Percentiles rank a stretch among this genome's conserved stretches.
Evolutionary conservation across 2,888 invertebrate species (phyloP).

Genomic region (Acanthopleura granulata): DNA sequence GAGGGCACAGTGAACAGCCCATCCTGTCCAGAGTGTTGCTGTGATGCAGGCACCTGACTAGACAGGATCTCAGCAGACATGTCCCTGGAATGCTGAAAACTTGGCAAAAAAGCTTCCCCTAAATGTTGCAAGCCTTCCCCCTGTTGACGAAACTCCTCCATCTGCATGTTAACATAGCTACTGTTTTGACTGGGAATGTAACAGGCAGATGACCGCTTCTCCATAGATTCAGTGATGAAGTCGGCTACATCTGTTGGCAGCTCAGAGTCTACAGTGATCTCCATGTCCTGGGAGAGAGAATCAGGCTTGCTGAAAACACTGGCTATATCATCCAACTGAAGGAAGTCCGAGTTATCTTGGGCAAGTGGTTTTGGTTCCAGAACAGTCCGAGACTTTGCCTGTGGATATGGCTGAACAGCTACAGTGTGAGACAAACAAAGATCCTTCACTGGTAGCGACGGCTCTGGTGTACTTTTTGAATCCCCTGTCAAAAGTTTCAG

Average conservation of each 20-base stretch:
- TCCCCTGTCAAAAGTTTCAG: conserved; percentile 2
- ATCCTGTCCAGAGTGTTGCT: not conserved
- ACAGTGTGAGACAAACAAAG: not conserved
- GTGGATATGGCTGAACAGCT: not conserved
- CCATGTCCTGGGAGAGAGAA: conserved; percentile 8
- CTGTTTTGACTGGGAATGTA: not conserved
- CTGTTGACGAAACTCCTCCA: not conserved
- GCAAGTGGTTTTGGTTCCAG: not conserved
- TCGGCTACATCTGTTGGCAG: conserved; percentile 57
- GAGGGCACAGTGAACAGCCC: conserved; percentile 29
- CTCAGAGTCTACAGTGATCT: conserved; percentile 36
- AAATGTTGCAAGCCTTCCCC: not conserved
- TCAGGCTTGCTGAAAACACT: not conserved
- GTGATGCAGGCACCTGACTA: conserved; percentile 4
- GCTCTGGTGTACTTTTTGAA: not conserved
- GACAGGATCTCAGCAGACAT: conserved; percentile 2
- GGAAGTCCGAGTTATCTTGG: not conserved
- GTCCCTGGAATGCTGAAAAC: not conserved
- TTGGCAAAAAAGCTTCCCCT: not conserved
- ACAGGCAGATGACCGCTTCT: conserved; percentile 9
- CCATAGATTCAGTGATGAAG: conserved; percentile 47
- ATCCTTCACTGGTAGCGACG: not conserved
- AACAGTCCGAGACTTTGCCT: not conserved
- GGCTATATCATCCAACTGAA: not conserved
- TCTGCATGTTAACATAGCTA: not conserved